These are phyloP conservation scores for Nudaria mundana DNA, from an alignment of 2,888 invertebrate species.

Conservation along the genomic window DNA sequence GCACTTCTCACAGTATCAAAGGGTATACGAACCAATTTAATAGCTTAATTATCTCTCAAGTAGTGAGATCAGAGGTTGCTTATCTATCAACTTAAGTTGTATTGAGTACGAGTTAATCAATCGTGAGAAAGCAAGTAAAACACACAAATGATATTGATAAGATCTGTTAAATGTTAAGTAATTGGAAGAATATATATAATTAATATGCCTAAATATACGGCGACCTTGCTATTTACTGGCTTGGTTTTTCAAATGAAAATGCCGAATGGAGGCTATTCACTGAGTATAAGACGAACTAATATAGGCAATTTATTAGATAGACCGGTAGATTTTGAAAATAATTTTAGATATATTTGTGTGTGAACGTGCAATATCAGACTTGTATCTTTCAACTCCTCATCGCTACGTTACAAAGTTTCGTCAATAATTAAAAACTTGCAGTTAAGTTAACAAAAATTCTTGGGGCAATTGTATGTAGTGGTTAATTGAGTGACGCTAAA, in stretches of 20 bases:
- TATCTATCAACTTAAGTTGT: slow-evolving; percentile 47
- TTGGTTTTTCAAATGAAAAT: too few relatives aligned
- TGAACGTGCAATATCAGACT: too few relatives aligned
- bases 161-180: neutral
- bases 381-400: too few relatives aligned
- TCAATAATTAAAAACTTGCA: too few relatives aligned
- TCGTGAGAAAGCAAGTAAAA: slow-evolving; percentile 40
- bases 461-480: slow-evolving; percentile 57
- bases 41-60: slow-evolving; percentile 76
- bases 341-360: too few relatives aligned
- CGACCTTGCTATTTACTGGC: too few relatives aligned
- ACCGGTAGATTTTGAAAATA: too few relatives aligned
- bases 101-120: slow-evolving; percentile 31
- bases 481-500: slow-evolving; percentile 80
- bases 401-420: too few relatives aligned
- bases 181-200: neutral
- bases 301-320: too few relatives aligned
- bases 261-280: too few relatives aligned
- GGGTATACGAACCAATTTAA: slow-evolving; percentile 66
- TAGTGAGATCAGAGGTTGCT: slow-evolving; percentile 54
- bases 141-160: slow-evolving; percentile 23
- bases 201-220: too few relatives aligned
- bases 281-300: too few relatives aligned
- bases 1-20: slow-evolving; percentile 64
- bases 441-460: slow-evolving; percentile 78